Evolutionary conservation across 2,797 vertebrate species (phyloP), one percentile per base, ranked within the genome.

Genomic region (Amphiprion clarkii): DNA sequence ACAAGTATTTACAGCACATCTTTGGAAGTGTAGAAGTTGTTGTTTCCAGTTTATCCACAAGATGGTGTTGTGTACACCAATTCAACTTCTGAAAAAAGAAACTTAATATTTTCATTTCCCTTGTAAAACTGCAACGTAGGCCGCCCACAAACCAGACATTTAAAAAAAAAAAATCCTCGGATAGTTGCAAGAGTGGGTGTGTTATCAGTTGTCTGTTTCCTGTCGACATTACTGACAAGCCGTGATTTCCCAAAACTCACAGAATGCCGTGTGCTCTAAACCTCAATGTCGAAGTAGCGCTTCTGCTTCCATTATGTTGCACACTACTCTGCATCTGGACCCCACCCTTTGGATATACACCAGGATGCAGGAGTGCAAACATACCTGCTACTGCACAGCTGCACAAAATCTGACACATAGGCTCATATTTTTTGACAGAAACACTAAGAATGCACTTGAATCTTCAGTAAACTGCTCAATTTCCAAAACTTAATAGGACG

Each of bases 31-130:
- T 39, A 17, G 25, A 67, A 36, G n/a, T 19, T 83, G 88, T 73
- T 0, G 39, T 85, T 76, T 64, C 31, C 4, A 58, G 16, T 39
- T 58, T 23, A 7, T 53, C 87, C 93, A 92, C 90, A 71, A 89
- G 93, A 83, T 90, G 92, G 84, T 58, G 82, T 1, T 71, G 74
- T 67, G 1, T 1, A 3, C 52, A 48, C 42, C 48, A 0, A 56
- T 29, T 62, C 44, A 21, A 3, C 54, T 8, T 40, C 31, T 48
- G 11, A 1, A 33, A 56, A 51, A 59, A 56, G n/a, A 25, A 12
- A 58, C 13, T 16, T 44, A 33, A 58, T 46, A 13, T 19, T 54
- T 48, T 21, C 4, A 29, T 70, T 55, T 81, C 63, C 53, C 33
- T 64, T 1, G 16, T 73, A n/a, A 77, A 82, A 68, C 44, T 65